Percentiles rank a stretch among this genome's conserved stretches.
phyloP scores from a whole-genome alignment of 2,113 vertebrate genomes.

The Bos indicus region DNA sequence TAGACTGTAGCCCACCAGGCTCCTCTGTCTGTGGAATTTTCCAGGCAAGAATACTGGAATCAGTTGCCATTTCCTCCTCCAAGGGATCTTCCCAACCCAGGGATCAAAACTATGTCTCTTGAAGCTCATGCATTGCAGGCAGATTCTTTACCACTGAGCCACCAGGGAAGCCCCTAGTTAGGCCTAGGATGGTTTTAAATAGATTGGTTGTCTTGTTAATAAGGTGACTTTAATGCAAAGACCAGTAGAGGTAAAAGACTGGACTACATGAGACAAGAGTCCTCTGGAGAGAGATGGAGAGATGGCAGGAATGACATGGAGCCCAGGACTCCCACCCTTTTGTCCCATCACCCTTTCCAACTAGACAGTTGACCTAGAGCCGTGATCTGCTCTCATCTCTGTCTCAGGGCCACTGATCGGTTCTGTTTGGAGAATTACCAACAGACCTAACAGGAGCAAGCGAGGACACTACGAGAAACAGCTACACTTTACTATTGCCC shows the following conservation, averaged over 20 bases:
- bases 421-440: background rate
- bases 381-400: slow-evolving; percentile 37
- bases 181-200: background rate
- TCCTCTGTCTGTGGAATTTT: background rate
- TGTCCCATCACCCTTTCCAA: background rate
- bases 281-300: background rate
- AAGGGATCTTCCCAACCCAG: background rate
- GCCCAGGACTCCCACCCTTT: background rate
- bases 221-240: background rate
- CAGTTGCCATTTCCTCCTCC: background rate
- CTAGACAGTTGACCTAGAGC: background rate
- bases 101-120: background rate
- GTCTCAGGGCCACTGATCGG: background rate
- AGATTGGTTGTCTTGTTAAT: background rate
- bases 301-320: background rate
- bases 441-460: background rate
- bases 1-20: background rate
- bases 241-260: background rate
- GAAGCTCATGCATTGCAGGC: background rate
- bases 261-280: background rate
- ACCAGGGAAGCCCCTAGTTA: background rate
- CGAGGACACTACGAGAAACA: slow-evolving; percentile 36
- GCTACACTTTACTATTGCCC: slow-evolving; percentile 49
- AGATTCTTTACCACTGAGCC: background rate
- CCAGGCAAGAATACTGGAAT: background rate